phyloP scores from a whole-genome alignment of 1,140 invertebrate species.

The Varroa destructor region DNA sequence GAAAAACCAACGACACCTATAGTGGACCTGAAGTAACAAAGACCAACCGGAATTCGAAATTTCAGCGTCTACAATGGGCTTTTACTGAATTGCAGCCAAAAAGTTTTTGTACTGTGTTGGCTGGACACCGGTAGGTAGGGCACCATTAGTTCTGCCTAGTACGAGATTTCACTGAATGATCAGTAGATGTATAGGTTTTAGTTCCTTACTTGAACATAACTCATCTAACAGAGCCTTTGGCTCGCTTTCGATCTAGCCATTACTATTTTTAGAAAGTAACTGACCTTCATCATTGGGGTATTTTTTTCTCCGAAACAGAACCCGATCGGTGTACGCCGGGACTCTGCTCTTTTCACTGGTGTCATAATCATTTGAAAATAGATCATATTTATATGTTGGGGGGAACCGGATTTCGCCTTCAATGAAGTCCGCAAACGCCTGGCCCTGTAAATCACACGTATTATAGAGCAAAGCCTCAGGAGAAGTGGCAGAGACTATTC shows the following conservation, averaged over 20 bases:
- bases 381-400: conserved; percentile 97
- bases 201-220: too few species aligned
- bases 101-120: too few species aligned
- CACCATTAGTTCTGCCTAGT: too few species aligned
- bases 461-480: conserved; percentile 35
- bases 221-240: too few species aligned
- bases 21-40: background rate
- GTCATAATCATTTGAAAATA: conserved; percentile 97
- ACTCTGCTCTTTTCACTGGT: conserved; percentile 93
- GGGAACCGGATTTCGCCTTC: conserved; percentile 84
- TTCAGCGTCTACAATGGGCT: background rate
- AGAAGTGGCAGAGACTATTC: conserved; percentile 21
- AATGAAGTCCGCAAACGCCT: conserved; percentile 85
- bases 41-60: conserved; percentile 10
- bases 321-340: conserved; percentile 94
- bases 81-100: too few species aligned
- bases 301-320: conserved; percentile 67
- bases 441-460: conserved; percentile 59
- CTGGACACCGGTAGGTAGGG: too few species aligned
- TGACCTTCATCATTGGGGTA: conserved; percentile 38
- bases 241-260: too few species aligned
- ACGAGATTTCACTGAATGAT: too few species aligned
- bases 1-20: background rate
- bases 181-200: too few species aligned
- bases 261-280: background rate